Evolutionary conservation across 2,888 invertebrate species (phyloP).

Genomic region (Erebia epiphron): DNA sequence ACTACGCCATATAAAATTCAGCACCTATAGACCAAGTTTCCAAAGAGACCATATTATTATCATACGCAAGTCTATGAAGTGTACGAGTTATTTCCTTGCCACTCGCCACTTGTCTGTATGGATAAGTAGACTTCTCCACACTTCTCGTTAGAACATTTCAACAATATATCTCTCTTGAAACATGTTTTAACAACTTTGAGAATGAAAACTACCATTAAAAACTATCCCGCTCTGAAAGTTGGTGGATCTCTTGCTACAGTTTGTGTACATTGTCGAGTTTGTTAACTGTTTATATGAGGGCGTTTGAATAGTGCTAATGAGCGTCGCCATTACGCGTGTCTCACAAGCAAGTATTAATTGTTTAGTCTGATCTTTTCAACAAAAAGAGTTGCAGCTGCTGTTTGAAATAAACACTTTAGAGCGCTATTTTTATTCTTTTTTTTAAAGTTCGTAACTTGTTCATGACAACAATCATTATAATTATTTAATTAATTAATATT

Average conservation of each 20-base stretch:
- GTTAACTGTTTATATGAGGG: constrained; percentile 44
- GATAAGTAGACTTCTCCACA: constrained; percentile 5
- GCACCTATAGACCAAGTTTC: too few species aligned
- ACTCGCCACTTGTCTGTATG: neutral
- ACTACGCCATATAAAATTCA: too few species aligned
- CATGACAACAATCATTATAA: too few species aligned
- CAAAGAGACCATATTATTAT: too few species aligned
- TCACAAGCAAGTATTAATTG: constrained; percentile 24
- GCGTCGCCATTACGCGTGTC: constrained; percentile 46
- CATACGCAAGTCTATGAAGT: too few species aligned
- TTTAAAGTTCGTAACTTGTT: too few species aligned
- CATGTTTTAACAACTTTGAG: constrained; percentile 36
- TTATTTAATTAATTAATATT: too few species aligned
- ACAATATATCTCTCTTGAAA: constrained; percentile 32
- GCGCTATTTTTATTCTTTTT: neutral
- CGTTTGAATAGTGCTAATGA: constrained; percentile 47
- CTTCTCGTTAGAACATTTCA: constrained; percentile 28
- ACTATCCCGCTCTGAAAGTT: constrained; percentile 41
- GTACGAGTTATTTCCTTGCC: too few species aligned
- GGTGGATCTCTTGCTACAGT: constrained; percentile 40
- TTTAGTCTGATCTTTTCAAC: constrained; percentile 7
- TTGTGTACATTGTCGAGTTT: constrained; percentile 45
- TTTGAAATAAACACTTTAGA: neutral
- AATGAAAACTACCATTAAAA: constrained; percentile 44
- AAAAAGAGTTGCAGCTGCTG: constrained; percentile 1